Percentiles rank a stretch among this genome's conserved stretches.
Evolutionary conservation across 1,140 invertebrate genomes (phyloP).

Genomic region (Monomorium pharaonis): DNA sequence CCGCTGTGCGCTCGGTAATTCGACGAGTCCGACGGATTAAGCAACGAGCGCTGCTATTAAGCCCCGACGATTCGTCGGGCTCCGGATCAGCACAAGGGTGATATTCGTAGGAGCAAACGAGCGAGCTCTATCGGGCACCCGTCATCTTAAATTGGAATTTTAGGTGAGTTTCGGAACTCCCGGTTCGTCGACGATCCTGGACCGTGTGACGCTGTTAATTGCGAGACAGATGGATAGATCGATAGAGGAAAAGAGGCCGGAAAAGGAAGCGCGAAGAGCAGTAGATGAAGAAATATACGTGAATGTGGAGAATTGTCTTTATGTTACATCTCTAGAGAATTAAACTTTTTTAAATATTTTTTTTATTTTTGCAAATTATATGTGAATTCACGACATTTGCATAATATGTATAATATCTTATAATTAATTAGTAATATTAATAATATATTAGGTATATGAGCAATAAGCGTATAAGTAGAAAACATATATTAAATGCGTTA

Average conservation of each 20-base stretch:
- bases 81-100: background rate
- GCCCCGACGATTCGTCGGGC: slow-evolving; percentile 52
- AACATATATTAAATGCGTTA: background rate
- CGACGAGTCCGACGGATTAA: slow-evolving; percentile 48
- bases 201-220: slow-evolving; percentile 29
- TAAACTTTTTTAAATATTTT: background rate
- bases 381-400: background rate
- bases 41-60: slow-evolving; percentile 58
- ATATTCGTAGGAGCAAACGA: slow-evolving; percentile 53
- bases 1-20: slow-evolving; percentile 40
- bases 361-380: background rate
- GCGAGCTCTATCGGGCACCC: slow-evolving; percentile 36
- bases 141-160: slow-evolving; percentile 71
- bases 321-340: background rate
- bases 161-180: slow-evolving; percentile 59
- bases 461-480: background rate
- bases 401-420: background rate
- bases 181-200: slow-evolving; percentile 59
- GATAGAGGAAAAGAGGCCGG: background rate
- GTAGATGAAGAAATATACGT: background rate
- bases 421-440: background rate
- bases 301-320: background rate
- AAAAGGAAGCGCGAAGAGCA: background rate
- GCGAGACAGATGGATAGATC: background rate
- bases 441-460: background rate